Evolutionary conservation across 2,888 invertebrate genomes (phyloP).

Genomic region (Stenodema calcarata): DNA sequence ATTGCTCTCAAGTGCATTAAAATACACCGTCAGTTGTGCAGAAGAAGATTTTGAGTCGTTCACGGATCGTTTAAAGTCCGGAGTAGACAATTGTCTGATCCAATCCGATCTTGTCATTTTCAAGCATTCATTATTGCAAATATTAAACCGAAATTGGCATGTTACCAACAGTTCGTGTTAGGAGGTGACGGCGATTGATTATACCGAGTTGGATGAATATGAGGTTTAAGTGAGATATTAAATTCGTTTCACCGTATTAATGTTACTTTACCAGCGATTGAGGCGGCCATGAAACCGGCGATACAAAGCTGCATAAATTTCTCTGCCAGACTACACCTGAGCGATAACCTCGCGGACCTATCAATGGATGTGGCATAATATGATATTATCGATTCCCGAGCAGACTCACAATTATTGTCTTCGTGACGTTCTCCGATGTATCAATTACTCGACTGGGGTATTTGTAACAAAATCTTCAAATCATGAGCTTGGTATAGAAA

Average conservation of each 20-base stretch:
- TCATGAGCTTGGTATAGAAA: neutral
- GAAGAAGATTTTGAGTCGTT: too few relatives aligned
- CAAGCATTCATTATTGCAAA: too few relatives aligned
- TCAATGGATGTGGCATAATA: neutral
- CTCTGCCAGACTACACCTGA: neutral
- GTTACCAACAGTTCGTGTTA: too few relatives aligned
- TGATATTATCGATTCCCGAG: neutral
- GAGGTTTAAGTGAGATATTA: neutral
- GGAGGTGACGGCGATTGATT: too few relatives aligned
- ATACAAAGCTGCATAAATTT: constrained; percentile 30
- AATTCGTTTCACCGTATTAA: neutral
- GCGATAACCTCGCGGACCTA: neutral
- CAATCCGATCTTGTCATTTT: too few relatives aligned
- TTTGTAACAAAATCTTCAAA: neutral
- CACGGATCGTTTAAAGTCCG: too few relatives aligned
- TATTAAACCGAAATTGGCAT: too few relatives aligned
- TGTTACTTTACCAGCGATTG: neutral
- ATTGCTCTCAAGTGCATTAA: too few relatives aligned
- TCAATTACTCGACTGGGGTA: neutral
- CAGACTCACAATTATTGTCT: neutral
- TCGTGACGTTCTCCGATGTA: neutral
- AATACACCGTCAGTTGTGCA: too few relatives aligned
- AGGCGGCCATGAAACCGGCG: neutral
- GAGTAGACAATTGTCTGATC: too few relatives aligned
- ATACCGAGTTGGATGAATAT: neutral